Evolutionary conservation across 2,113 vertebrate species (phyloP).

Genomic region (Ciconia stormi): DNA sequence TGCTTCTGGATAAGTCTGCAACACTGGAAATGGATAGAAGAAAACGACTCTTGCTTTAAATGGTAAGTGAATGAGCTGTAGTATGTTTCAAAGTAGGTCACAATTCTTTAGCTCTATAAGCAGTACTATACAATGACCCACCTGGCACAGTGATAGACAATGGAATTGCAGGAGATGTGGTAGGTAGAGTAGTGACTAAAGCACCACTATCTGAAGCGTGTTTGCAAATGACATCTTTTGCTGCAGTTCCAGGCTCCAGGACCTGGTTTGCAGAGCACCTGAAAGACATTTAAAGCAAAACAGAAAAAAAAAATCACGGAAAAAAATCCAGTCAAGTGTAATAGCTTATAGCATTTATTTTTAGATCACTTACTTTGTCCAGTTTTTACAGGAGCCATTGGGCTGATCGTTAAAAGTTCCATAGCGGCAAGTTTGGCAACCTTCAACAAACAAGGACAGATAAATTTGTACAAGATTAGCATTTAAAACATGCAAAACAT

Average conservation of each 20-base stretch:
- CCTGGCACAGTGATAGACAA: neutral
- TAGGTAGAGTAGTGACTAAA: neutral
- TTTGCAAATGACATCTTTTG: conserved; percentile 66
- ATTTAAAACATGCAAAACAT: neutral
- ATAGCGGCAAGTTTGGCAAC: conserved; percentile 33
- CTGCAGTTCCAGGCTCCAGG: conserved; percentile 50
- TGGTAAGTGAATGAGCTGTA: neutral
- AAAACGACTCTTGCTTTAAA: neutral
- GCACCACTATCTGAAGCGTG: neutral
- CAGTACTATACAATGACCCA: neutral
- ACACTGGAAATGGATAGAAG: neutral
- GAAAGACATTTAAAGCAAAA: neutral
- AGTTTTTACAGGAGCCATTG: conserved; percentile 51
- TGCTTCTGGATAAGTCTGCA: neutral
- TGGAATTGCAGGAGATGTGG: neutral
- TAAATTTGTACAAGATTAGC: neutral
- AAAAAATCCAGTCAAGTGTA: neutral
- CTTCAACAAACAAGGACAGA: neutral
- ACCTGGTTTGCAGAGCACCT: conserved; percentile 68
- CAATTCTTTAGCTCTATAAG: neutral
- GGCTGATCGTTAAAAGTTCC: conserved; percentile 59
- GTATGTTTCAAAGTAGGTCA: neutral
- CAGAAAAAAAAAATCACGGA: too few relatives aligned
- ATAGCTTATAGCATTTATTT: neutral
- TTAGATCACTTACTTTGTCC: conserved; percentile 61